Percentiles rank a stretch among this genome's conserved stretches.
Conservation (phyloP, 2,113 vertebrate species). For the Anseranas semipalmata region DNA sequence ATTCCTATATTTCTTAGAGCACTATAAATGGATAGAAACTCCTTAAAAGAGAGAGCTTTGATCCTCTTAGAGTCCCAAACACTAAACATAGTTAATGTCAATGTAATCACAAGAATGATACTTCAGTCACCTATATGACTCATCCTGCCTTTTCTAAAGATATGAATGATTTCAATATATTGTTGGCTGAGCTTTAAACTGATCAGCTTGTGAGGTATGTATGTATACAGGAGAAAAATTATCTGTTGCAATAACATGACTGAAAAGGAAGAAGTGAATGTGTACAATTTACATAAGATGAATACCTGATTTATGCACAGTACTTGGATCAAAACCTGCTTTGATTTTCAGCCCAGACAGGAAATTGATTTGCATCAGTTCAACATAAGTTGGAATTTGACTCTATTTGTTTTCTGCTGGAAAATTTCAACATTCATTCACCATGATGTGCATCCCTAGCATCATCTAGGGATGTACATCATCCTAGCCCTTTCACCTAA, state of each 20-base stretch:
- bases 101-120: background rate
- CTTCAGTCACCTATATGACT: slow-evolving; percentile 3
- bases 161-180: slow-evolving; percentile 14
- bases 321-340: slow-evolving; percentile 49
- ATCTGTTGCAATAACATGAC: background rate
- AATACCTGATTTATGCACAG: slow-evolving; percentile 62
- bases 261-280: slow-evolving; percentile 47
- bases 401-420: slow-evolving; percentile 26
- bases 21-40: background rate
- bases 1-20: background rate
- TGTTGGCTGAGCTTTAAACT: background rate
- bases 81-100: background rate
- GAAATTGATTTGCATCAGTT: slow-evolving; percentile 65
- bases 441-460: background rate
- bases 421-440: slow-evolving; percentile 31
- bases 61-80: background rate
- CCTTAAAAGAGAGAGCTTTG: background rate
- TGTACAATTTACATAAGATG: slow-evolving; percentile 48
- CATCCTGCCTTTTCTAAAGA: slow-evolving; percentile 14
- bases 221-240: slow-evolving; percentile 27
- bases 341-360: slow-evolving; percentile 59
- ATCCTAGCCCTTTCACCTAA: background rate
- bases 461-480: no score
- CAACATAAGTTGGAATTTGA: slow-evolving; percentile 33
- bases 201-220: background rate